A percentile compares a stretch with the other conserved stretches of the same genome.
Conservation (phyloP, 2,888 invertebrate species). For the Ochropleura leucogaster region DNA sequence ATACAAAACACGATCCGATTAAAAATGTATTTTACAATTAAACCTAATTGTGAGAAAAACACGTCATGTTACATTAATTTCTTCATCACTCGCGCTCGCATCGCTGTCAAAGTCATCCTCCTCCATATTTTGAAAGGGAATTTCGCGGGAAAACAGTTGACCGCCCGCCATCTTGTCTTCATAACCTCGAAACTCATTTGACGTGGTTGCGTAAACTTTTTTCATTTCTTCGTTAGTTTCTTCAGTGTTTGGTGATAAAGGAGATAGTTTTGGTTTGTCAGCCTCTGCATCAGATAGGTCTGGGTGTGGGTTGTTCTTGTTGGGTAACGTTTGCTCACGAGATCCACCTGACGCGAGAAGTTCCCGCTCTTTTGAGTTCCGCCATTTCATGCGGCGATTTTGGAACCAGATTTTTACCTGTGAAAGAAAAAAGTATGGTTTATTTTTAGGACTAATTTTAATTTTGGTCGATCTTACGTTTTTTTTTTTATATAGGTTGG, state of each 20-base stretch:
- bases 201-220: slow-evolving; percentile 81
- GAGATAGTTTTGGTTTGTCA: slow-evolving; percentile 93
- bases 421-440: slow-evolving; percentile 41
- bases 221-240: slow-evolving; percentile 78
- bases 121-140: slow-evolving; percentile 78
- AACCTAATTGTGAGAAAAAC: slow-evolving; percentile 72
- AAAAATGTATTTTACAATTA: slow-evolving; percentile 50
- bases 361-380: slow-evolving; percentile 99
- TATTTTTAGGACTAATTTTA: not conserved
- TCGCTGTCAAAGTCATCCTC: slow-evolving; percentile 89
- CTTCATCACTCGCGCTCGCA: slow-evolving; percentile 94
- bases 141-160: slow-evolving; percentile 77
- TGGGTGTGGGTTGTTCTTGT: slow-evolving; percentile 99
- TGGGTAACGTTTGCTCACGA: slow-evolving; percentile 98
- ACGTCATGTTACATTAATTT: slow-evolving; percentile 97
- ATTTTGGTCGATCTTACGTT: not conserved
- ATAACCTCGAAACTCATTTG: slow-evolving; percentile 73
- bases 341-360: slow-evolving; percentile 98
- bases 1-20: slow-evolving; percentile 55
- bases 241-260: slow-evolving; percentile 88
- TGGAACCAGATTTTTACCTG: slow-evolving; percentile 96
- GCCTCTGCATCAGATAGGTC: slow-evolving; percentile 97
- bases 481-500: not conserved
- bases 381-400: slow-evolving; percentile 99
- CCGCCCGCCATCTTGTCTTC: slow-evolving; percentile 84